Evolutionary conservation across 2,888 invertebrate species (phyloP).

Genomic region (Chrysolina oricalcia): DNA sequence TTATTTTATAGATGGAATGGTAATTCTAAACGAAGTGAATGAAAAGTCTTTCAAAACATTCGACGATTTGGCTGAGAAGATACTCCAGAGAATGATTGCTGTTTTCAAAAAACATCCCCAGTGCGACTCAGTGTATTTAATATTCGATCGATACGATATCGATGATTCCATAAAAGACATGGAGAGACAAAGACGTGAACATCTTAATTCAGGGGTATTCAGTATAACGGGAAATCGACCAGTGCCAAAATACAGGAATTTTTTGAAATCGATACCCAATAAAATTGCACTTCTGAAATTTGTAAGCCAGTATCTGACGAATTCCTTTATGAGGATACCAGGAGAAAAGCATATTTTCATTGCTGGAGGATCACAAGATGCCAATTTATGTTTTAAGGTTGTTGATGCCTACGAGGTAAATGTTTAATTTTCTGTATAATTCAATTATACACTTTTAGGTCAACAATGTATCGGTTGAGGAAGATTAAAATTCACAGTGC

Average conservation of each 20-base stretch:
- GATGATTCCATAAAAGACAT: too few species aligned
- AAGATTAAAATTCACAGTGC: too few species aligned
- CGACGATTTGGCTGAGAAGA: slow-evolving; percentile 2
- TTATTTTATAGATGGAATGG: slow-evolving; percentile 4
- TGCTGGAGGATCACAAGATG: slow-evolving; percentile 20
- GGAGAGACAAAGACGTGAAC: too few species aligned
- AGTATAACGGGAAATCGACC: too few species aligned
- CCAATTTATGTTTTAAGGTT: too few species aligned
- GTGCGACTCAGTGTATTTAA: slow-evolving; percentile 10
- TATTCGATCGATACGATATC: slow-evolving; percentile 5
- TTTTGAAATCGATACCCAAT: slow-evolving; percentile 5
- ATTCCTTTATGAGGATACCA: slow-evolving; percentile 23
- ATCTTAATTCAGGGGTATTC: too few species aligned
- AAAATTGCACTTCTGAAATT: slow-evolving; percentile 12
- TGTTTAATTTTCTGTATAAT: slow-evolving; percentile 12
- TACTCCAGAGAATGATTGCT: too few species aligned
- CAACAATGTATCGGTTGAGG: too few species aligned
- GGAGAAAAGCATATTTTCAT: slow-evolving; percentile 15
- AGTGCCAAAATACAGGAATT: slow-evolving; percentile 7
- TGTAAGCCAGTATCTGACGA: too few species aligned
- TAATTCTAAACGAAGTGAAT: slow-evolving; percentile 9
- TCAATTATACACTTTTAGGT: slow-evolving; percentile 1
- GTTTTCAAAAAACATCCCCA: slow-evolving; percentile 16
- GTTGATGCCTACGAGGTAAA: slow-evolving; percentile 9
- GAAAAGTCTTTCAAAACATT: slow-evolving; percentile 7